Conservation (phyloP, 2,797 vertebrate genomes). For the Parauchenoglanis punctatus region DNA sequence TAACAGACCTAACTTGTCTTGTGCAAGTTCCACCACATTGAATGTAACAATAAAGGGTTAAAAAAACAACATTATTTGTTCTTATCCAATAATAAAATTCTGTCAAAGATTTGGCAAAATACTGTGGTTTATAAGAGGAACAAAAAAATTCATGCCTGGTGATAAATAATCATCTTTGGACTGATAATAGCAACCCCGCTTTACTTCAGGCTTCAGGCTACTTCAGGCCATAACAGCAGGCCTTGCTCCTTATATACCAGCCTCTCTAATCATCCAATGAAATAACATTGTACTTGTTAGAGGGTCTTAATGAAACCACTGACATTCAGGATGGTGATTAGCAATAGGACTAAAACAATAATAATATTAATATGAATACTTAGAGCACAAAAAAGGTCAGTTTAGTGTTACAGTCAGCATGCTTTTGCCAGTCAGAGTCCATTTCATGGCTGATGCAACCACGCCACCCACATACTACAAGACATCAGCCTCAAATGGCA, state of each 20-base stretch:
- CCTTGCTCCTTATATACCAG: neutral
- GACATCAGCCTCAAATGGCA: neutral
- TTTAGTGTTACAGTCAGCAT: neutral
- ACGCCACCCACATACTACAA: neutral
- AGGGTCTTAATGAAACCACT: neutral
- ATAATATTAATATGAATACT: neutral
- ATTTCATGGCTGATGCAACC: neutral
- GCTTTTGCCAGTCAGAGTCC: neutral
- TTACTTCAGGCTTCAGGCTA: neutral
- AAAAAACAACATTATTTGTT: neutral
- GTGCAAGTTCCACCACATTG: neutral
- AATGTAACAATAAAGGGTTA: neutral
- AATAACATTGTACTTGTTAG: neutral
- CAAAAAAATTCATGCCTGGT: neutral
- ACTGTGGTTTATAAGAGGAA: neutral
- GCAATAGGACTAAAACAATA: neutral
- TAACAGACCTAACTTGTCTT: neutral
- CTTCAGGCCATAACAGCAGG: neutral
- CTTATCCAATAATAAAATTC: neutral
- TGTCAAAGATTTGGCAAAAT: neutral
- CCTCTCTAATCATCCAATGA: neutral
- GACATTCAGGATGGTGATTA: neutral
- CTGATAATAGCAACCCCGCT: neutral
- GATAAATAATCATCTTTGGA: neutral
- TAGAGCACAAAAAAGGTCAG: neutral